Percentiles rank a stretch among this genome's conserved stretches.
These are phyloP conservation scores for Struthidea cinerea DNA, from an alignment of 2,113 vertebrate genomes.

Conservation along the genomic window DNA sequence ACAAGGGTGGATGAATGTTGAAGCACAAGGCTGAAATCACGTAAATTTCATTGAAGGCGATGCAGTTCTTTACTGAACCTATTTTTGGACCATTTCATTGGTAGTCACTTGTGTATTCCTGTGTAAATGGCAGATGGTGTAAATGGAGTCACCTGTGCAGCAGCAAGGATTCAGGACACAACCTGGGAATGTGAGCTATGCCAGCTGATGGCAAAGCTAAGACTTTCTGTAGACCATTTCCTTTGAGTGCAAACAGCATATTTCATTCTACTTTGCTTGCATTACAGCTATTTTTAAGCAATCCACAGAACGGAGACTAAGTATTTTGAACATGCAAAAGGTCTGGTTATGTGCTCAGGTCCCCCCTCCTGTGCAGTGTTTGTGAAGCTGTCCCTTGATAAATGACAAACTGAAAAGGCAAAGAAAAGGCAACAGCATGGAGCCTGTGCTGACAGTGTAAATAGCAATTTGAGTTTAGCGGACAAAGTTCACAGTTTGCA, in stretches of 20 bases:
- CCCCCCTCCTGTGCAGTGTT: not conserved
- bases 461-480: not conserved
- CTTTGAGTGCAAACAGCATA: not conserved
- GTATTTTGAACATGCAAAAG: not conserved
- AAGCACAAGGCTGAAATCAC: not conserved
- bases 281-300: not conserved
- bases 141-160: not conserved
- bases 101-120: not conserved
- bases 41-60: not conserved
- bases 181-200: not conserved
- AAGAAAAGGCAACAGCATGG: not conserved
- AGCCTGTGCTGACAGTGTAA: constrained; percentile 13
- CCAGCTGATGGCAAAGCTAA: not conserved
- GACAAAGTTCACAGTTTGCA: constrained; percentile 58
- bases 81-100: not conserved
- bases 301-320: not conserved
- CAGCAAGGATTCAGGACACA: not conserved
- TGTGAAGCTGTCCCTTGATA: not conserved
- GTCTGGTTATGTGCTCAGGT: constrained; percentile 12
- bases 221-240: not conserved
- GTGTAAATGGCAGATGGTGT: not conserved
- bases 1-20: not conserved
- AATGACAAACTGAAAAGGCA: not conserved
- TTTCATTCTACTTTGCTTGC: not conserved
- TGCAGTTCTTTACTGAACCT: not conserved